Evolutionary conservation across 2,888 invertebrate species (phyloP).

Genomic region (Drosophila mettleri): DNA sequence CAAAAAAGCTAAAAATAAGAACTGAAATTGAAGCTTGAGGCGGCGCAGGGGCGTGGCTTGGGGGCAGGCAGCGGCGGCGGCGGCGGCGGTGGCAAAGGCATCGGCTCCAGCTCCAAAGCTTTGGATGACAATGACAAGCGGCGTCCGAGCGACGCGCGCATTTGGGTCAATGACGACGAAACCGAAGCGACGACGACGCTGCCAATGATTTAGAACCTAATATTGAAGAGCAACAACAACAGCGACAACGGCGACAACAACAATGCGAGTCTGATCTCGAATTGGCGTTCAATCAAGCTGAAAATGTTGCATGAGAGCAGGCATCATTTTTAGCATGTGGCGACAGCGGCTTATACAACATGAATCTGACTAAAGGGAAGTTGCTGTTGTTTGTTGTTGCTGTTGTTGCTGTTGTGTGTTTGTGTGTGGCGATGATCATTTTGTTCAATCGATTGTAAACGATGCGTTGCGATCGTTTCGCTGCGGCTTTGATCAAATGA

Average conservation of each 20-base stretch:
- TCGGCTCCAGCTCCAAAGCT: constrained; percentile 2
- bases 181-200: constrained; percentile 61
- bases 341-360: constrained; percentile 64
- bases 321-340: constrained; percentile 78
- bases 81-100: background rate
- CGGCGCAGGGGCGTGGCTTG: constrained; percentile 4
- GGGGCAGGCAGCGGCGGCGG: background rate
- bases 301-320: constrained; percentile 66
- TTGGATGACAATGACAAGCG: constrained; percentile 68
- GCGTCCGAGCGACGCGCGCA: constrained; percentile 75
- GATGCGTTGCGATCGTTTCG: constrained; percentile 79
- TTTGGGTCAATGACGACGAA: constrained; percentile 80
- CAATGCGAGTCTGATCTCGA: constrained; percentile 34
- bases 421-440: constrained; percentile 72
- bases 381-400: constrained; percentile 18
- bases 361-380: constrained; percentile 24
- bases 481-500: constrained; percentile 81
- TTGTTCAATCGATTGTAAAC: constrained; percentile 79
- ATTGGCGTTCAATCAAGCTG: constrained; percentile 74
- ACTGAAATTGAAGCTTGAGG: constrained; percentile 3
- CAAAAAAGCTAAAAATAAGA: constrained; percentile 20
- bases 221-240: constrained; percentile 43
- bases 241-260: constrained; percentile 37
- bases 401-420: constrained; percentile 17
- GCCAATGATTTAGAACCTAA: constrained; percentile 74